A percentile compares a stretch with the other conserved stretches of the same genome.
Conservation (phyloP, 2,113 vertebrate genomes). For the Sylvicapra grimmia region DNA sequence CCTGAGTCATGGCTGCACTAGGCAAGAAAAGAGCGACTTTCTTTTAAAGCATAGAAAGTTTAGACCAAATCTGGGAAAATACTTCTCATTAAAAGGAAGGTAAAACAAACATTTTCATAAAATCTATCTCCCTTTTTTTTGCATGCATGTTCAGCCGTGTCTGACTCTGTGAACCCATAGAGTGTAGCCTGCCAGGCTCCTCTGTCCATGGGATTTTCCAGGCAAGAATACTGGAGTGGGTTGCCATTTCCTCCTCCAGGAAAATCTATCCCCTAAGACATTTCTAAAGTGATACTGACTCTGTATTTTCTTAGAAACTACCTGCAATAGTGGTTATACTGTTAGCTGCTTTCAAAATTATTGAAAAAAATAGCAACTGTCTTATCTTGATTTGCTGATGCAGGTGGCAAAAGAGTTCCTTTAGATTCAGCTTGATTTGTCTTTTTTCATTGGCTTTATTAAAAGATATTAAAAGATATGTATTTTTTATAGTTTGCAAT, state of each 20-base stretch:
- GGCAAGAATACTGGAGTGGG: too few species aligned
- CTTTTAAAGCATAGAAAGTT: background rate
- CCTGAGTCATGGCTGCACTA: background rate
- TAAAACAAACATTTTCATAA: constrained; percentile 44
- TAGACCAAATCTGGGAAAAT: background rate
- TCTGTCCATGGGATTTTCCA: too few species aligned
- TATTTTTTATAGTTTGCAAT: background rate
- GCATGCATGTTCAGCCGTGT: background rate
- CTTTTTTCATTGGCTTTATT: constrained; percentile 4
- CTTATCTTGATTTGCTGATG: constrained; percentile 24
- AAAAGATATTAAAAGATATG: background rate
- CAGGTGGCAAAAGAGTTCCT: background rate
- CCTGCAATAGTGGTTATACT: too few species aligned
- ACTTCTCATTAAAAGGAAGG: constrained; percentile 8
- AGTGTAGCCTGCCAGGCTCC: too few species aligned
- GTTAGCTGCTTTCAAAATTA: too few species aligned
- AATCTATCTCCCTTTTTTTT: background rate
- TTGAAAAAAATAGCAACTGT: background rate
- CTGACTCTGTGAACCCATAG: too few species aligned
- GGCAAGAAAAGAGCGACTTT: background rate
- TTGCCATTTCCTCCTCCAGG: too few species aligned
- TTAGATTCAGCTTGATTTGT: background rate
- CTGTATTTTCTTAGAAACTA: too few species aligned
- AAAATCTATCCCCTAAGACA: too few species aligned
- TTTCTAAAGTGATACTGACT: too few species aligned